These are phyloP conservation scores for Phengaris arion DNA, from an alignment of 2,888 invertebrate species.

Conservation along the genomic window DNA sequence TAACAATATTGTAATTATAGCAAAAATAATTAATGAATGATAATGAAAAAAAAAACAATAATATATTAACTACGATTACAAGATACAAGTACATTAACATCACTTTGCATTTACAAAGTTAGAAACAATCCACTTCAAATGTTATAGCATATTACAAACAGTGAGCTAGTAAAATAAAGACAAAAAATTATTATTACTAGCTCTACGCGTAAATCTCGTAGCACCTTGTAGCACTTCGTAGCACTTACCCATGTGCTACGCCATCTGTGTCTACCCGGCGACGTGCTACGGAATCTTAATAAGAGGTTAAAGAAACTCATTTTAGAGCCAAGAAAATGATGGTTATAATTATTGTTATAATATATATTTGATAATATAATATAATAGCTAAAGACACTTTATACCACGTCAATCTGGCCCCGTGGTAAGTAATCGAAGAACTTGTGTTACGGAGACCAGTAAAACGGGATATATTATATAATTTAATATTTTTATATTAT, in stretches of 20 bases:
- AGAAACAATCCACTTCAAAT: neutral
- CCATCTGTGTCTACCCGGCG: neutral
- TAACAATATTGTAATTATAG: no score
- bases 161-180: neutral
- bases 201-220: constrained; percentile 14
- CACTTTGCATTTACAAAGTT: neutral
- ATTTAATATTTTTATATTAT: no score
- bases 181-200: neutral
- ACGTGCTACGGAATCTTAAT: constrained; percentile 5
- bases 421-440: no score
- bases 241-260: neutral
- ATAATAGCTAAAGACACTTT: no score
- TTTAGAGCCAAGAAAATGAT: neutral
- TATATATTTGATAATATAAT: no score
- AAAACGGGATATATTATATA: no score
- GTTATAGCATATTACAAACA: neutral
- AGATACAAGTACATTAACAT: no score
- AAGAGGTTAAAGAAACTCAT: neutral
- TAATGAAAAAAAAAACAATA: no score
- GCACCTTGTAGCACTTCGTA: neutral
- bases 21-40: no score
- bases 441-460: no score
- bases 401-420: no score
- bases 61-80: no score
- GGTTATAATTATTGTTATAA: neutral